Conservation (phyloP, 2,797 vertebrate species). For the Melanotaenia boesemani region DNA sequence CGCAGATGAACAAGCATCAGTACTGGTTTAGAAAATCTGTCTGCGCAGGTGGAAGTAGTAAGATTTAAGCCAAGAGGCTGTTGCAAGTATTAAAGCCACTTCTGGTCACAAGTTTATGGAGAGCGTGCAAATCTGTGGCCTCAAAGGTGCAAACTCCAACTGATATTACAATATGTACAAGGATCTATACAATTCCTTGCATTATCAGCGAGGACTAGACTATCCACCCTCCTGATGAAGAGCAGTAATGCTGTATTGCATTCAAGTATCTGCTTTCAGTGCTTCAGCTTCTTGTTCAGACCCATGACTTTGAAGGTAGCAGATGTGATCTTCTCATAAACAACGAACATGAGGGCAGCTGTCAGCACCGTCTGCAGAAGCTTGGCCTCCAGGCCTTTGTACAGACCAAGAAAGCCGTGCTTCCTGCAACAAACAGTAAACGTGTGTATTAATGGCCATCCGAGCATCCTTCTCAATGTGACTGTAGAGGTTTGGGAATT, state of each 20-base stretch:
- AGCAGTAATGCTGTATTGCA: neutral
- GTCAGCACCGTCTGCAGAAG: constrained; percentile 87
- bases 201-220: neutral
- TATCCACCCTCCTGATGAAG: constrained; percentile 2
- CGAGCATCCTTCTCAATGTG: too few species aligned
- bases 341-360: constrained; percentile 87
- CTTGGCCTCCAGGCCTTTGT: constrained; percentile 89
- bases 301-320: constrained; percentile 86
- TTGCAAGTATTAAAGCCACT: neutral
- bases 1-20: too few species aligned
- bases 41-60: constrained; percentile 8
- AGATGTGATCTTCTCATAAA: constrained; percentile 86
- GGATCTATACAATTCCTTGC: constrained; percentile 3
- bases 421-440: constrained; percentile 62
- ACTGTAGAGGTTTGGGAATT: neutral
- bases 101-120: constrained; percentile 10
- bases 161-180: neutral
- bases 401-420: constrained; percentile 79
- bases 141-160: constrained; percentile 13
- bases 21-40: too few species aligned
- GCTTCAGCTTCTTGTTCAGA: constrained; percentile 78
- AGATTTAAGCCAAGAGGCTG: constrained; percentile 15
- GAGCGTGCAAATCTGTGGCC: neutral
- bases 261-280: constrained; percentile 37
- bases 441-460: neutral